Evolutionary conservation across 2,888 invertebrate species (phyloP), one percentile per base, ranked within the genome.

Genomic region (Amphipoea oculea): DNA sequence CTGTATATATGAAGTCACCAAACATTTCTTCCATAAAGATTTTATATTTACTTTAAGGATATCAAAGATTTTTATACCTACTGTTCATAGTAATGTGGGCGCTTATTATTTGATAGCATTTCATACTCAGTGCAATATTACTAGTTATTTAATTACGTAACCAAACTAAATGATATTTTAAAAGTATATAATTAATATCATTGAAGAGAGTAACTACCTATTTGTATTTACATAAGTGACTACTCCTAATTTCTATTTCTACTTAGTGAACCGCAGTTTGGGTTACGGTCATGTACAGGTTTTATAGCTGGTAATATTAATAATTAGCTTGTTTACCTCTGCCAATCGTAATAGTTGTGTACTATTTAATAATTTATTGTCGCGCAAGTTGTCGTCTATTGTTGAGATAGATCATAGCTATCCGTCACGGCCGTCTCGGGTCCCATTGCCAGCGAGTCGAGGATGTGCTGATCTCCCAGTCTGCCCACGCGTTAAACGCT

Each of bases 61-160:
- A 93, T 93, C 94, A 95, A 95, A 96, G 94, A 94, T 94, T 95
- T 95, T 95, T 95, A 94, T 95, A 94, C 92, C 90, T 94, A 93
- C 93, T 92, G 93, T 94, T 94, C 93, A 92, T 91, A 93, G 92
- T 94, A 92, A 92, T 91, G 96, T 96, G 97, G 96, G 97, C 97
- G 96, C 97, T 96, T 97, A 97, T 97, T 95, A 96, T 97, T 97
- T 97, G 94, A 96, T 96, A 96, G 96, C 95, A 96, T 96, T 96
- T 97, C 97, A 97, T 97, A 97, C 97, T 97, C 97, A 97, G 97
- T 97, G 97, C 97, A 97, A 97, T 97, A 97, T 97, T 97, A 96
- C 97, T 97, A 97, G 97, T 97, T 97, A 97, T 97, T 96, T 97
- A 97, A 97, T 97, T 96, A 97, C 96, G 97, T 97, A 97, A 97